Evolutionary conservation across 2,888 invertebrate genomes (phyloP).

Genomic region (Ornithoptera alexandrae): DNA sequence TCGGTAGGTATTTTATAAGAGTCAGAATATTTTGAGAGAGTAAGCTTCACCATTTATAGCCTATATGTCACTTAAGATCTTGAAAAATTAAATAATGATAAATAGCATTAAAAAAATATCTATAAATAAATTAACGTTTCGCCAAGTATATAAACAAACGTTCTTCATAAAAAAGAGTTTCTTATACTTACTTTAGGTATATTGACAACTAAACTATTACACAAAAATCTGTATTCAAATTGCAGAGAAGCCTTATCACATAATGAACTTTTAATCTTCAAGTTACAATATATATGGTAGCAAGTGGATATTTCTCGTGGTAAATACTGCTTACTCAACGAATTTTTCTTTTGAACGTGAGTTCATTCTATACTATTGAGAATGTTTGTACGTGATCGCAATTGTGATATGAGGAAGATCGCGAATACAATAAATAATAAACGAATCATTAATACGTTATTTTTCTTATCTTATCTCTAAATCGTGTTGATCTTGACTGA

Average conservation of each 20-base stretch:
- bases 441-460: slow-evolving; percentile 18
- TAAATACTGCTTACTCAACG: slow-evolving; percentile 19
- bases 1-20: too few species aligned
- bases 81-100: background rate
- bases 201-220: background rate
- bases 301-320: slow-evolving; percentile 5
- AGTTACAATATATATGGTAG: slow-evolving; percentile 22
- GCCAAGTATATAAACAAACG: background rate
- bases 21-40: too few species aligned
- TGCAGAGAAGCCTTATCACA: slow-evolving; percentile 6
- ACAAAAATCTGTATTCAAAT: slow-evolving; percentile 1
- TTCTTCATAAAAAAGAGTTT: background rate
- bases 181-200: slow-evolving; percentile 13
- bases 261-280: slow-evolving; percentile 8
- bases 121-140: background rate
- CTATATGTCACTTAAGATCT: too few species aligned
- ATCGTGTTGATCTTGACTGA: slow-evolving; percentile 21
- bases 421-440: slow-evolving; percentile 10
- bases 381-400: slow-evolving; percentile 23
- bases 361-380: slow-evolving; percentile 2
- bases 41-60: too few species aligned
- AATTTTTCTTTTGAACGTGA: slow-evolving; percentile 17
- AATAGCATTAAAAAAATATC: background rate
- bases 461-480: slow-evolving; percentile 22
- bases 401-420: slow-evolving; percentile 5